Evolutionary conservation across 1,140 invertebrate genomes (phyloP).

Genomic region (Drosophila simulans): DNA sequence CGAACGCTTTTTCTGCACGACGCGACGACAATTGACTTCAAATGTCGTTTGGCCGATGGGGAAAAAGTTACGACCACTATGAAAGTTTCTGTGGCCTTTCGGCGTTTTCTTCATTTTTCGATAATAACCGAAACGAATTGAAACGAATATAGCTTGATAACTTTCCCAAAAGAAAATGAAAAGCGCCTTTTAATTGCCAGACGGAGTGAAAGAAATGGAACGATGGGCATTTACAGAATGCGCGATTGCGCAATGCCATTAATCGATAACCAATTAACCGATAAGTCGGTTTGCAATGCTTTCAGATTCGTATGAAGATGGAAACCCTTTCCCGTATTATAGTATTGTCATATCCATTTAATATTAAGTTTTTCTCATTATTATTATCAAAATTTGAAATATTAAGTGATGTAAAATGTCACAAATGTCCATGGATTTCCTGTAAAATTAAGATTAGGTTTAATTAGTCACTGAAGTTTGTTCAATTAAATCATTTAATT

Average conservation of each 20-base stretch:
- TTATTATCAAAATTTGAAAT: background rate
- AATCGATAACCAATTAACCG: constrained; percentile 70
- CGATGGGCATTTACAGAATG: constrained; percentile 45
- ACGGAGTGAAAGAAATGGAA: background rate
- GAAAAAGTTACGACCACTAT: constrained; percentile 68
- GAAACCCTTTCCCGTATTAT: constrained; percentile 33
- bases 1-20: constrained; percentile 68
- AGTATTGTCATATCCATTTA: background rate
- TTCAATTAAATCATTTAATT: no score
- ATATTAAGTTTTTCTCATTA: background rate
- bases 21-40: constrained; percentile 76
- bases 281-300: constrained; percentile 70
- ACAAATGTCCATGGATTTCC: background rate
- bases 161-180: constrained; percentile 81
- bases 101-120: constrained; percentile 70
- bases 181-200: constrained; percentile 57
- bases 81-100: constrained; percentile 63
- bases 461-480: no score
- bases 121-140: constrained; percentile 79
- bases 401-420: background rate
- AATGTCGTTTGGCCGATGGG: constrained; percentile 65
- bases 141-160: constrained; percentile 68
- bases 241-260: constrained; percentile 63
- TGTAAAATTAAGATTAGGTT: no score
- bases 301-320: constrained; percentile 58